Conservation (phyloP, 2,113 vertebrate species). For the Cettia cetti region DNA sequence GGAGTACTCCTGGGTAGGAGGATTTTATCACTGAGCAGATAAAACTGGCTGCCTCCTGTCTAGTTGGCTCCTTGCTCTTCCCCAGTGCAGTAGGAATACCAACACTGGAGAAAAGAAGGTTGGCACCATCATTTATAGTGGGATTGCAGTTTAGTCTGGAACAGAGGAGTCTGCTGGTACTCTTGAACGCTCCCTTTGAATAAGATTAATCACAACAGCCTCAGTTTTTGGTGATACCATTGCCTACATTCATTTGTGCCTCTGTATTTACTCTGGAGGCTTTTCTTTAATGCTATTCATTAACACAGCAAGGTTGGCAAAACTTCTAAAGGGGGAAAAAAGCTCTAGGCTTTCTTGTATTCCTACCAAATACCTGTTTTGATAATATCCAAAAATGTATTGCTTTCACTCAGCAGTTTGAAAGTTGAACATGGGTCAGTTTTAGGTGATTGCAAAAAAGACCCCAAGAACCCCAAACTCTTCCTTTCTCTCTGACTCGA, state of each 20-base stretch:
- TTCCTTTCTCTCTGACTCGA: background rate
- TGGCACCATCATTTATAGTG: background rate
- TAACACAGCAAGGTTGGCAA: background rate
- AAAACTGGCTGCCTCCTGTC: background rate
- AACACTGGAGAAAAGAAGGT: background rate
- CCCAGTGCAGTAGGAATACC: background rate
- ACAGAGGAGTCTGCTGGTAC: background rate
- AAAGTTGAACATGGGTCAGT: background rate
- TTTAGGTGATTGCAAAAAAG: background rate
- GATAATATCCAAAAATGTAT: background rate
- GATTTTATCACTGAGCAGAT: background rate
- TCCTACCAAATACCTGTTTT: background rate
- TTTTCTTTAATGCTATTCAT: background rate
- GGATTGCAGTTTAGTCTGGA: background rate
- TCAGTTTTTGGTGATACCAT: background rate
- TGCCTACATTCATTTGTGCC: background rate
- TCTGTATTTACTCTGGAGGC: background rate
- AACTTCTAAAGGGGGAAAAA: background rate
- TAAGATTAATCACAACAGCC: background rate
- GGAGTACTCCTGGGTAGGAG: background rate
- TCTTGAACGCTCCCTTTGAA: background rate
- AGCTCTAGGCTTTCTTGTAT: background rate
- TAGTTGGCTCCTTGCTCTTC: background rate
- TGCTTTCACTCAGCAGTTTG: background rate
- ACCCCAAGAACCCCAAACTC: background rate